Evolutionary conservation across 1,140 invertebrate genomes (phyloP), one percentile per base, ranked within the genome.

Genomic region (Ips typographus): DNA sequence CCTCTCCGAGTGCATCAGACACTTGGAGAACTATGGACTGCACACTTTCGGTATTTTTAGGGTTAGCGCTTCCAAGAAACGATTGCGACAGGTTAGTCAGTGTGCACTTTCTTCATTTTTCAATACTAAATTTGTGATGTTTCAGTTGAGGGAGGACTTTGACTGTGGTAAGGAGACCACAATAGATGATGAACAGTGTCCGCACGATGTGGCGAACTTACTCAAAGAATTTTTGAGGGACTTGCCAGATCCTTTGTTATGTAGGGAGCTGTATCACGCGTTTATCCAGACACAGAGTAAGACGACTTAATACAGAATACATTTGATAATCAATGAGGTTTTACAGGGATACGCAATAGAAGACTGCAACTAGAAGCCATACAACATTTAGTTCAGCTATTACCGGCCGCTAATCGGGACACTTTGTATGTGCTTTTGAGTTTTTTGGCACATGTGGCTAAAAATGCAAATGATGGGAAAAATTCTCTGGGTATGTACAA

Each of bases 151-250:
- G 51, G 94, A 97, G 80, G 93, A 95, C 61, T 95, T 96, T 82
- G 94, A 97, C 81, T 88, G 86, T 71, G 92, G 92, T 7, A 86
- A 89, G 72, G 90, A 93, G 73, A 88, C 90, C 2, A 84, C 87
- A 62, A 84, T 97, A 72, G 90, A 90, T 41, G 84, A 89, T 3
- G 90, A 94, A 51, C 89, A 91, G 71, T 94, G 93, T 83, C 93
- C 94, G 0, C 94, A 97, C 78, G 95, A 98, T 78, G 92, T 98
- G 36, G 95, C 94, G 2, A 92, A 94, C 0, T 83, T 98, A 37
- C 83, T 98, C 1, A 98, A 98, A 79, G 95, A 98, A 79, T 97
- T 92, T 82, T 90, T 98, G 72, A 85, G 95, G 40, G 95, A 98
- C 79, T 82, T 98, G 51, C 95, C 95, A 0, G 95, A 98, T 78